A percentile compares a stretch with the other conserved stretches of the same genome.
Evolutionary conservation across 2,113 vertebrate species (phyloP).

Genomic region (Origma solitaria): DNA sequence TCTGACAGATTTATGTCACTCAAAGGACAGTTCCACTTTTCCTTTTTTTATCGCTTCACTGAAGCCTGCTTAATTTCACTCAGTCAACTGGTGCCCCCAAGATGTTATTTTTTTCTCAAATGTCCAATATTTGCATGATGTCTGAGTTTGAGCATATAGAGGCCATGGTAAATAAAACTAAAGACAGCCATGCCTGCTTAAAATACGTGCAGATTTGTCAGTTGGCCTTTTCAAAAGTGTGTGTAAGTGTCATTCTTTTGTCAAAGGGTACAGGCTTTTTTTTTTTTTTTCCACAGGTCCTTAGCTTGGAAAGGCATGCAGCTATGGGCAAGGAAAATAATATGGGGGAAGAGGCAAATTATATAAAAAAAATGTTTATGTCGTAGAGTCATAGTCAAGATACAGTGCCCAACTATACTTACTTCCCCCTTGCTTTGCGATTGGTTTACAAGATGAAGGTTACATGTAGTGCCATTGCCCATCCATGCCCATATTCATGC

Average conservation of each 20-base stretch:
- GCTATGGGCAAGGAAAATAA: conserved; percentile 78
- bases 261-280: conserved; percentile 57
- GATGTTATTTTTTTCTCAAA: conserved; percentile 95
- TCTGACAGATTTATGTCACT: conserved; percentile 99
- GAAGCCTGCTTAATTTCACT: conserved; percentile 99
- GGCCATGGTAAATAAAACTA: conserved; percentile 86
- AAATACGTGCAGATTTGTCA: conserved; percentile 72
- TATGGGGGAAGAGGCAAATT: conserved; percentile 64
- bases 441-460: conserved; percentile 94
- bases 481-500: conserved; percentile 99
- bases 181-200: conserved; percentile 72
- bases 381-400: conserved; percentile 66
- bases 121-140: conserved; percentile 94
- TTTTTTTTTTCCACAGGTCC: conserved; percentile 70
- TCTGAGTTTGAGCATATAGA: conserved; percentile 77
- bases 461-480: conserved; percentile 99
- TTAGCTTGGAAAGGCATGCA: conserved; percentile 81
- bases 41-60: conserved; percentile 98
- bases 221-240: conserved; percentile 75
- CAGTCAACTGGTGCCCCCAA: conserved; percentile 94
- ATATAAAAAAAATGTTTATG: conserved; percentile 46
- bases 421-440: conserved; percentile 98
- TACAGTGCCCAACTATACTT: conserved; percentile 82
- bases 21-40: conserved; percentile 99
- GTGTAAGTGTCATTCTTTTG: conserved; percentile 60